Conservation (phyloP, 1,140 invertebrate species). For the Drosophila arizonae region DNA sequence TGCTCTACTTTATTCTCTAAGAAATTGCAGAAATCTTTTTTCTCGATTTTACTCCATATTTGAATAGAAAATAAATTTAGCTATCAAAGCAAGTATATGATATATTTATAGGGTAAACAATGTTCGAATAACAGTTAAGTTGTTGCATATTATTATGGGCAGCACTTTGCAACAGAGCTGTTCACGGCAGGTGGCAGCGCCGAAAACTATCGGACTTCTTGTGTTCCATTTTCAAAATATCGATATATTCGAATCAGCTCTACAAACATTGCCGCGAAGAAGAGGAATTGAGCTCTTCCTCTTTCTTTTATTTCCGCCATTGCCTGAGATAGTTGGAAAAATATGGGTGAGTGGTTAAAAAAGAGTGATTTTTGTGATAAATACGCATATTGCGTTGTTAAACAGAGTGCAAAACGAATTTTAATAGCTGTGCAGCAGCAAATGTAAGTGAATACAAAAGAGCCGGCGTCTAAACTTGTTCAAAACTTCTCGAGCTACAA, state of each 20-base stretch:
- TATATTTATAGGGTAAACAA: constrained; percentile 8
- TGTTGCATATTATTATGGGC: constrained; percentile 14
- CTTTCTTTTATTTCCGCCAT: constrained; percentile 83
- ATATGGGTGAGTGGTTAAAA: constrained; percentile 82
- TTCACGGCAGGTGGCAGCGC: constrained; percentile 1
- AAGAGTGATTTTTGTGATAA: constrained; percentile 66
- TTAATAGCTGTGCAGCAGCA: constrained; percentile 18
- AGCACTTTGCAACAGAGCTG: constrained; percentile 20
- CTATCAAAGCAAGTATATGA: not conserved
- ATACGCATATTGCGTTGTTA: constrained; percentile 28
- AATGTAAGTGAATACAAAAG: constrained; percentile 55
- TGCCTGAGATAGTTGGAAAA: constrained; percentile 81
- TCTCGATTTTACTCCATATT: not conserved
- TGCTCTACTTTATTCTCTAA: not conserved
- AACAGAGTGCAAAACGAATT: constrained; percentile 52
- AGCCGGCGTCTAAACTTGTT: not conserved
- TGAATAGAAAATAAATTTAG: not conserved
- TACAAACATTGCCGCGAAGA: constrained; percentile 25
- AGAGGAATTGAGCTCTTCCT: constrained; percentile 53
- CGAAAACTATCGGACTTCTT: constrained; percentile 4
- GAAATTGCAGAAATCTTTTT: not conserved
- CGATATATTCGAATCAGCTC: constrained; percentile 13
- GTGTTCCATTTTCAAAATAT: constrained; percentile 17
- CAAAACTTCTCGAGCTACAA: constrained; percentile 9
- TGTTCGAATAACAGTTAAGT: constrained; percentile 39